A percentile compares a stretch with the other conserved stretches of the same genome.
Evolutionary conservation across 1,140 invertebrate genomes (phyloP).

Genomic region (Euura saliciscinereae): DNA sequence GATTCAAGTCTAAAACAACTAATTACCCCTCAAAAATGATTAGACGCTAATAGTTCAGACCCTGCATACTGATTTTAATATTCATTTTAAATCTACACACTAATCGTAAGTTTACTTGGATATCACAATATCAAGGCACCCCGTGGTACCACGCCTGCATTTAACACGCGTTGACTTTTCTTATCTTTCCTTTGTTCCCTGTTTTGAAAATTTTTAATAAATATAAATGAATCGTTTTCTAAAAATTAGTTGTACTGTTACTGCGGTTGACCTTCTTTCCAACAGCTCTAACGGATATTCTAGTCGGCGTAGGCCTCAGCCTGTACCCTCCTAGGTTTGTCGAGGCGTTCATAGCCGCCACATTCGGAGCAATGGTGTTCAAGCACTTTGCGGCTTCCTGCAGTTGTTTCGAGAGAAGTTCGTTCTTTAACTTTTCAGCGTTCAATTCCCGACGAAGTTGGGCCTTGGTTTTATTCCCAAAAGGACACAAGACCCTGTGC

Average conservation of each 20-base stretch:
- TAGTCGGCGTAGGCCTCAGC: slow-evolving; percentile 10
- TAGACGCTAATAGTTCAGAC: no score
- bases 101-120: slow-evolving; percentile 41
- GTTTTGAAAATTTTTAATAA: neutral
- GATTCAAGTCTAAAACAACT: no score
- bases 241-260: slow-evolving; percentile 58
- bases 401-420: slow-evolving; percentile 50
- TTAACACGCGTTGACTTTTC: neutral
- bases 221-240: slow-evolving; percentile 17
- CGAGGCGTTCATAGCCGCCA: slow-evolving; percentile 19
- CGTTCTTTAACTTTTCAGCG: slow-evolving; percentile 59
- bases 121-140: slow-evolving; percentile 51
- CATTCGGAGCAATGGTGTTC: slow-evolving; percentile 30
- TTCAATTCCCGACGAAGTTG: slow-evolving; percentile 59
- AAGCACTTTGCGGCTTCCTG: slow-evolving; percentile 42
- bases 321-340: slow-evolving; percentile 3
- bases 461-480: slow-evolving; percentile 52
- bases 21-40: no score
- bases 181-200: neutral
- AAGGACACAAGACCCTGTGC: slow-evolving; percentile 55
- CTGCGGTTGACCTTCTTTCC: slow-evolving; percentile 60
- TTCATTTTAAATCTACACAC: slow-evolving; percentile 26
- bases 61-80: no score
- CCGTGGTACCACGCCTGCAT: slow-evolving; percentile 20
- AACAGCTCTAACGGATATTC: slow-evolving; percentile 45